Base-by-base conservation (phyloP, 2,888 invertebrate genomes). In the Cheilosia vulpina region DNA sequence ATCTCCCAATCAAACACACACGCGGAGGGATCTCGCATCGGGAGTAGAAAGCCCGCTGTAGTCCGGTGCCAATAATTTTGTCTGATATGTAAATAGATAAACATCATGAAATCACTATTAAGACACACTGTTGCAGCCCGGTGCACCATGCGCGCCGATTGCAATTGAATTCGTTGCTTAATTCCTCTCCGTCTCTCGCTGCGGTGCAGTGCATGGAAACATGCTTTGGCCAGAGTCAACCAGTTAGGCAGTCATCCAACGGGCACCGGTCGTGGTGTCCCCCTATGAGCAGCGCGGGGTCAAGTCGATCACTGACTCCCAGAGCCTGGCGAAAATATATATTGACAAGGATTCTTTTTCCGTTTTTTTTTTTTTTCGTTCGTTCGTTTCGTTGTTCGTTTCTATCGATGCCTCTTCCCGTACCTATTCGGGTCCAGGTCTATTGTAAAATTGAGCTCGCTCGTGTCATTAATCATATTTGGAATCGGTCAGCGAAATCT, bases 1-100 rank as follows among this genome's bases (percentile, higher is more conserved):
- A 78, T 78, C 78, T 78, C 63, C 63, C 38, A 73, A 73, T 83
- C 78, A 73, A 62, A 68, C 19, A 13, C 63, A 65, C 31, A 68
- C 57, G 65, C 53, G 53, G 34, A 52, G 55, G 34, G 27, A 60
- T 47, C 43, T 15, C n/a, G 17, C 9, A 45, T 38, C 27, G 45
- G 66, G 41, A 50, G 41, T 27, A 55, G 17, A n/a, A 45, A 41
- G n/a, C 53, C 53, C 31, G 69, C 77, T 78, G 72, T 73, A 87
- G 55, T 65, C 62, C 79, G 79, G 87, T 87, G 87, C 87, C 83
- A 87, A 87, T 87, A 87, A 83, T 87, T 83, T 87, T 83, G 87
- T 87, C 78, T 79, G 82, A 87, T 82, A 87, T 87, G 87, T 83
- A 87, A 83, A 87, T 79, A 83, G 87, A 83, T 87, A 82, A 81